These are phyloP conservation scores for Globodera ellingtonae DNA, from an alignment of 1,140 invertebrate species.

Conservation along the genomic window DNA sequence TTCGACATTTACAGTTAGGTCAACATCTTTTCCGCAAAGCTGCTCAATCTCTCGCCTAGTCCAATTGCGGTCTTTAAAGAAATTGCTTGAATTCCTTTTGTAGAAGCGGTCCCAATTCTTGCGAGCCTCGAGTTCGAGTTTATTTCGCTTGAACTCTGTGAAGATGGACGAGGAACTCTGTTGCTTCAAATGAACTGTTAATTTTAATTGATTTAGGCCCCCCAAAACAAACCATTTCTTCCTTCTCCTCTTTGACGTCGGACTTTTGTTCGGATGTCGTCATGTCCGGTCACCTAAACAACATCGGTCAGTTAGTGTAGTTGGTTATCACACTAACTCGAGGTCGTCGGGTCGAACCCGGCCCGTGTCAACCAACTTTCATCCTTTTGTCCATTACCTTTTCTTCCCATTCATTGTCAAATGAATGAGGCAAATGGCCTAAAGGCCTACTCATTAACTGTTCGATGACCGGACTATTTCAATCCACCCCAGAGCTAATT, in stretches of 20 bases:
- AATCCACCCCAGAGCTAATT: too few species aligned
- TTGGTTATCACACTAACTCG: background rate
- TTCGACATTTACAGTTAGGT: slow-evolving; percentile 29
- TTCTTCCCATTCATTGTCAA: too few species aligned
- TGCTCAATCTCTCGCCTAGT: slow-evolving; percentile 90
- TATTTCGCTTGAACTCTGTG: slow-evolving; percentile 75
- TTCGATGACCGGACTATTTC: too few species aligned
- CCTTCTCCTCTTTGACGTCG: too few species aligned
- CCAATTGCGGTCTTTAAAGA: slow-evolving; percentile 98
- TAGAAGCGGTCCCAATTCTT: slow-evolving; percentile 98
- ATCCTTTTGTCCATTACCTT: too few species aligned
- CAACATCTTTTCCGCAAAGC: slow-evolving; percentile 67
- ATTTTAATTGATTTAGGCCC: too few species aligned
- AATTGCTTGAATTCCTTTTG: slow-evolving; percentile 73
- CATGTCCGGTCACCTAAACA: too few species aligned
- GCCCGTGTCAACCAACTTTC: background rate
- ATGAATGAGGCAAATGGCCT: too few species aligned
- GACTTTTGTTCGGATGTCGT: too few species aligned
- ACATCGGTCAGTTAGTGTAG: background rate
- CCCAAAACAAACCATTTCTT: too few species aligned
- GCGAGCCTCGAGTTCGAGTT: slow-evolving; percentile 82
- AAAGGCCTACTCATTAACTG: too few species aligned
- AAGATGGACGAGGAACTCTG: background rate
- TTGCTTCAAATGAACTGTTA: background rate
- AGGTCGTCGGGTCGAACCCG: background rate